Evolutionary conservation across 2,113 vertebrate genomes (phyloP), one percentile per base, ranked within the genome.

Genomic region (Origma solitaria): DNA sequence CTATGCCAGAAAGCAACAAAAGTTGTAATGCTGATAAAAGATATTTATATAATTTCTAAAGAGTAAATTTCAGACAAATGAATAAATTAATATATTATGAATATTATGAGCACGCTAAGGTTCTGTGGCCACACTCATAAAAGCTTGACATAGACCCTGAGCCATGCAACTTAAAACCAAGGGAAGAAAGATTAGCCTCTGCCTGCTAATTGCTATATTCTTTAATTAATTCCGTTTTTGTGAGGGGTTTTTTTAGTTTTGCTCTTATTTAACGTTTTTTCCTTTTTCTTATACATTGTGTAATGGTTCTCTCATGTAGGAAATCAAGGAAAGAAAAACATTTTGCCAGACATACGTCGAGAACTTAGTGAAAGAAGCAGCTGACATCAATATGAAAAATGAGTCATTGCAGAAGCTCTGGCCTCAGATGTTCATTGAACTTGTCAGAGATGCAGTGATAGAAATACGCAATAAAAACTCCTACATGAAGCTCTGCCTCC

Each of bases 381-480:
- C 98, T 40, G 98, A 98, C 95, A 99, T 99, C 96, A 99, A 98
- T 70, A 96, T 98, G 96, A 99, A 99, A 91, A 98, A 98, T 1
- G 99, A 99, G 68, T 98, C 97, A 2, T 96, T 99, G 84, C 99
- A 99, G 97, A 99, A 99, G 92, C 98, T 99, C n/a, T 99, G 99
- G 99, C 99, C 99, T 30, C 98, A 99, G 66, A 97, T 99, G 98
- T 99, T 99, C 96, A 98, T 98, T 31, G 99, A 99, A 95, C 98
- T 99, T 76, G 99, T 99, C 79, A 97, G 98, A 93, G 99, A 99
- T 56, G 98, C 98, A 7, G 99, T 99, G 94, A 88, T 99, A 79
- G 99, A 99, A 92, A 99, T 99, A 92, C 99, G 97, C 96, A 98
- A 98, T 97, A 98, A 95, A 76, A 97, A 96, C 27, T 97, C 98